Evolutionary conservation across 2,113 vertebrate species (phyloP), one percentile per base, ranked within the genome.

Genomic region (Cottus gobio): DNA sequence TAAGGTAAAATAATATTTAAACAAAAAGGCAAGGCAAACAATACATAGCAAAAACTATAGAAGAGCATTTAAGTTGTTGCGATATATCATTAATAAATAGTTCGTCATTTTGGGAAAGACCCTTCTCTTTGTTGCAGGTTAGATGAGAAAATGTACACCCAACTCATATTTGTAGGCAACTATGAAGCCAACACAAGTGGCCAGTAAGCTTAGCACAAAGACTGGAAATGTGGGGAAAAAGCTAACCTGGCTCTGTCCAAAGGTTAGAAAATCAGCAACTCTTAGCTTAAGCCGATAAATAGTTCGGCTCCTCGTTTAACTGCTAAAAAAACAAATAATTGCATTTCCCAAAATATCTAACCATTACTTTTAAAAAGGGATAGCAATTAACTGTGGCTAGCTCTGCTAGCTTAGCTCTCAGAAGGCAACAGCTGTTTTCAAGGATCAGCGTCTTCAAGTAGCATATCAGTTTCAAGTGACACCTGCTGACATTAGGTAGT

Each of bases 391-490:
- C n/a, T 24, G 22, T 3, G 8, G 22, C 48, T 65, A 57, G 2
- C 20, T 58, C 4, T 24, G n/a, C 10, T 57, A 66, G 24, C 24
- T 64, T 48, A 64, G 5, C 28, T 37, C 22, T 18, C 48, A 46
- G 26, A 71, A 61, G n/a, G 30, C 37, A 36, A 65, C 77, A 76
- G 77, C 61, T 71, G 66, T 34, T 22, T 22, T n/a, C 1, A 0
- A 22, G 57, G 48, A 75, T 80, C 42, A 31, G 46, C 42, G 37
- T 50, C 62, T 64, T 37, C 28, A 46, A 63, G 39, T 36, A 12
- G 36, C 26, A 71, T 63, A 46, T 57, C 46, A 65, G 57, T 78
- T 78, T 61, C 60, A 75, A 62, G 30, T 48, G 13, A 18, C 82
- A 74, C n/a, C 48, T 74, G 64, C 64, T 75, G 66, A 75, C 42